Conservation (phyloP, 30 jellyfish, hydroid and myxozoan species). For the Hydractinia echinata region DNA sequence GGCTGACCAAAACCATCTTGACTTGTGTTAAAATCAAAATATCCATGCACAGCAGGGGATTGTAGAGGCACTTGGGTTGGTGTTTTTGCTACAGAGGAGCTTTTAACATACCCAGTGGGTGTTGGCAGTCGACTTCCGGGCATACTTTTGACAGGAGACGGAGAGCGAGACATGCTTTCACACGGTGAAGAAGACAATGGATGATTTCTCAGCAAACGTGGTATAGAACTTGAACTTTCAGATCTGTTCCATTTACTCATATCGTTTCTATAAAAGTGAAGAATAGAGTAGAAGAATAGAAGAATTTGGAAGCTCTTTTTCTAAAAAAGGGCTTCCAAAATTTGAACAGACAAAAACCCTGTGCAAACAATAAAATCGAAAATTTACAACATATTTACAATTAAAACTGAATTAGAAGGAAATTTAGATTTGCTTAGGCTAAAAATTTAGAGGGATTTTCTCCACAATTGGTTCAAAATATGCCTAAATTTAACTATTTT, state of each 20-base stretch:
- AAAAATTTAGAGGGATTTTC: too few species aligned
- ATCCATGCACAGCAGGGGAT: background rate
- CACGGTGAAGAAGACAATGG: background rate
- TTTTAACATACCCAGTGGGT: background rate
- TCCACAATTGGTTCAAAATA: too few species aligned
- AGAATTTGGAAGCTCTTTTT: background rate
- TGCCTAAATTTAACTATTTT: too few species aligned
- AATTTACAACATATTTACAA: too few species aligned
- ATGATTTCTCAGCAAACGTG: slow-evolving; percentile 10
- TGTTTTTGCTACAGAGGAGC: background rate
- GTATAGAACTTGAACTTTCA: slow-evolving; percentile 24
- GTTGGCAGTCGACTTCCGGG: slow-evolving; percentile 16
- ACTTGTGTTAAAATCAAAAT: background rate
- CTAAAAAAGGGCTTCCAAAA: background rate
- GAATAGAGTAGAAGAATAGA: too few species aligned
- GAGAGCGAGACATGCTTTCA: slow-evolving; percentile 1
- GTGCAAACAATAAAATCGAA: too few species aligned
- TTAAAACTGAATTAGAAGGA: too few species aligned
- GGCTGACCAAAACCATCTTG: too few species aligned
- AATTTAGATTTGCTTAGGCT: too few species aligned
- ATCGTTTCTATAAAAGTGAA: background rate
- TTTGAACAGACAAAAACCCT: too few species aligned
- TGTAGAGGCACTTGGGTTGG: background rate
- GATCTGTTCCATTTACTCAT: slow-evolving; percentile 26
- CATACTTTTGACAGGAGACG: slow-evolving; percentile 15